phyloP scores from a whole-genome alignment of 35 echinoderm and acorn worm genomes.

The Strongylocentrotus purpuratus region DNA sequence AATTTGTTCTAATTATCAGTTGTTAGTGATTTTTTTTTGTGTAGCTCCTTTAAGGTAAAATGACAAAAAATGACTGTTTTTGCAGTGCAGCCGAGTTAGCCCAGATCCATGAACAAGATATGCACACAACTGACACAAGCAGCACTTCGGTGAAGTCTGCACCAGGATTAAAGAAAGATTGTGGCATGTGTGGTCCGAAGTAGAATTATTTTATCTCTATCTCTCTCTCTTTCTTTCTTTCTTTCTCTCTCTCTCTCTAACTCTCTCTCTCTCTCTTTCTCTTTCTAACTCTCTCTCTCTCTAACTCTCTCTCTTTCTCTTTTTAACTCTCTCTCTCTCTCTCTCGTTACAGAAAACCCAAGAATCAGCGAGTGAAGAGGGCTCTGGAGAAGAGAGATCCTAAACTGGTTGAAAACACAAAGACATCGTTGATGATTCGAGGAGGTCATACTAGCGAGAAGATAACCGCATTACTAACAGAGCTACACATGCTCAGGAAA shows the following conservation, averaged over 20 bases:
- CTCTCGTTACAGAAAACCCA: constrained; percentile 66
- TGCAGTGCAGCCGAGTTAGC: too few relatives aligned
- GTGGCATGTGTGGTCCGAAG: background rate
- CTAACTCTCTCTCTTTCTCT: background rate
- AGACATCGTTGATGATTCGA: constrained; percentile 73
- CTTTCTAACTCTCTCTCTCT: background rate
- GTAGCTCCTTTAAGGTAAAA: too few relatives aligned
- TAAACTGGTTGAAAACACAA: constrained; percentile 71
- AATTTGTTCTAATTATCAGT: too few relatives aligned
- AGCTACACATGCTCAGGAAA: constrained; percentile 70
- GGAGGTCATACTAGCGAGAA: constrained; percentile 74
- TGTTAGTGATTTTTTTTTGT: too few relatives aligned
- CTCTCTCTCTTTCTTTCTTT: background rate
- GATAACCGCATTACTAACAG: constrained; percentile 67
- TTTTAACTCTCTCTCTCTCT: background rate
- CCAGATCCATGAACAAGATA: too few relatives aligned
- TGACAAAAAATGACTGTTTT: too few relatives aligned
- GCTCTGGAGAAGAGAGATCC: constrained; percentile 72
- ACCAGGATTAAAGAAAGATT: background rate
- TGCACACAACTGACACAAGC: background rate
- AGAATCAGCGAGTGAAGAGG: constrained; percentile 73
- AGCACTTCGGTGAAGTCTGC: background rate
- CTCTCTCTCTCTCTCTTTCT: background rate
- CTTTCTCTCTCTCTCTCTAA: too few relatives aligned
- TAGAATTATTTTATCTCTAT: background rate